Base-by-base conservation (phyloP, 2,797 vertebrate genomes). In the Helostoma temminkii region DNA sequence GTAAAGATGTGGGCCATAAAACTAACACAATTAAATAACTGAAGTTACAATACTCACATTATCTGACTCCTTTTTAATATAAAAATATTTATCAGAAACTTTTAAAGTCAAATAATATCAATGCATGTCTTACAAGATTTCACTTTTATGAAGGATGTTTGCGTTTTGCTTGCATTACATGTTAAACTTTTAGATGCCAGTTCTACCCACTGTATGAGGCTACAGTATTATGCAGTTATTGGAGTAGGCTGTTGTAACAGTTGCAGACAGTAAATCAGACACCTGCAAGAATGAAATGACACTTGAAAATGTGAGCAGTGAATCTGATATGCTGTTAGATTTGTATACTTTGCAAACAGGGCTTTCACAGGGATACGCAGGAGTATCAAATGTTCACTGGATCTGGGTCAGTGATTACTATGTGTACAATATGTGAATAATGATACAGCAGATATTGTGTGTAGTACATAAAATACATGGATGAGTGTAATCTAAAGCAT, bases 201-300 rank as follows among this genome's bases (percentile, higher is more conserved):
- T 60, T 54, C n/a, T 30, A 18, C 12, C 26, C 8, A 10, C 5
- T 46, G 56, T 16, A 9, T 28, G 48, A n/a, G 28, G 18, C 3
- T 49, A 3, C 18, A 26, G 15, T 10, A 11, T 54, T 34, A 8
- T 36, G 14, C 21, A 45, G 22, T n/a, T 30, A n/a, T 14, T 7
- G n/a, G 12, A 19, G 21, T 3, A 7, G 6, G 12, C n/a, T 42
- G 19, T 36, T 54, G 18, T 25, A n/a, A 6, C 21, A 26, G 55
- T 47, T 25, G 28, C 7, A 22, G 19, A 18, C 26, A 49, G 28
- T 48, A 49, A 32, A 62, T 61, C 47, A 63, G 19, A 32, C 37
- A 52, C 19, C n/a, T 24, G 26, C 3, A 26, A 36, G 10, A 45
- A 30, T 21, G 5, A 64, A 28, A 3, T 25, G 16, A 53, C 26